These are phyloP conservation scores for Kryptolebias ocellatus DNA, from an alignment of 2,797 vertebrate species.

Conservation along the genomic window DNA sequence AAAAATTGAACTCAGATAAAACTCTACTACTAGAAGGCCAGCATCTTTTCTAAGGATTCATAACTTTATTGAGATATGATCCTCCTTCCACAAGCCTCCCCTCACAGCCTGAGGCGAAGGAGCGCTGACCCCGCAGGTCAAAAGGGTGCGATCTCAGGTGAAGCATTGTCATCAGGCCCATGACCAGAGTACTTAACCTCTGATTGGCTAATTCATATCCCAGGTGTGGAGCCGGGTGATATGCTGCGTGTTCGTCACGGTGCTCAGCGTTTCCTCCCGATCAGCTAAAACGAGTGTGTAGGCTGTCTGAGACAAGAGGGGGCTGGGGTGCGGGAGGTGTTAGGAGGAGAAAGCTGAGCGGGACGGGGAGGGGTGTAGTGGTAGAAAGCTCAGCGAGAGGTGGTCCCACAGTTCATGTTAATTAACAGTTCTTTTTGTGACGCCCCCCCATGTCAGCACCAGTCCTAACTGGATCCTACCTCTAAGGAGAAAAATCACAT, in stretches of 20 bases:
- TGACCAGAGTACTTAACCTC: slow-evolving; percentile 78
- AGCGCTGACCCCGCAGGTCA: slow-evolving; percentile 55
- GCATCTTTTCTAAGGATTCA: slow-evolving; percentile 8
- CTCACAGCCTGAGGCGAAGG: slow-evolving; percentile 55
- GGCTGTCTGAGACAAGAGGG: slow-evolving; percentile 59
- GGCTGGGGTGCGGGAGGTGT: background rate
- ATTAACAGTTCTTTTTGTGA: slow-evolving; percentile 74
- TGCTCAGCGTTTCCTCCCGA: slow-evolving; percentile 63
- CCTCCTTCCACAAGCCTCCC: slow-evolving; percentile 49
- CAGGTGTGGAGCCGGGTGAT: slow-evolving; percentile 79
- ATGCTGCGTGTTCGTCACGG: slow-evolving; percentile 77
- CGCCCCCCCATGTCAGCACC: slow-evolving; percentile 68
- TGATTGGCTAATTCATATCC: slow-evolving; percentile 78
- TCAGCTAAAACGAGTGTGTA: slow-evolving; percentile 58
- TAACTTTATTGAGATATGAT: slow-evolving; percentile 67
- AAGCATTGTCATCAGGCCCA: slow-evolving; percentile 78
- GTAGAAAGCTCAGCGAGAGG: slow-evolving; percentile 3
- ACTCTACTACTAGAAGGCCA: background rate
- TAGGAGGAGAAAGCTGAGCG: background rate
- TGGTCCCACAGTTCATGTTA: slow-evolving; percentile 74
- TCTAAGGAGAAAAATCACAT: slow-evolving; percentile 47
- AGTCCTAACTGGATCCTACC: slow-evolving; percentile 56
- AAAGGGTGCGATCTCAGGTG: slow-evolving; percentile 74
- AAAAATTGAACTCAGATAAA: background rate
- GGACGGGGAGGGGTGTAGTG: slow-evolving; percentile 1